Conservation (phyloP, 2,113 vertebrate genomes). For the Anguilla japonica region DNA sequence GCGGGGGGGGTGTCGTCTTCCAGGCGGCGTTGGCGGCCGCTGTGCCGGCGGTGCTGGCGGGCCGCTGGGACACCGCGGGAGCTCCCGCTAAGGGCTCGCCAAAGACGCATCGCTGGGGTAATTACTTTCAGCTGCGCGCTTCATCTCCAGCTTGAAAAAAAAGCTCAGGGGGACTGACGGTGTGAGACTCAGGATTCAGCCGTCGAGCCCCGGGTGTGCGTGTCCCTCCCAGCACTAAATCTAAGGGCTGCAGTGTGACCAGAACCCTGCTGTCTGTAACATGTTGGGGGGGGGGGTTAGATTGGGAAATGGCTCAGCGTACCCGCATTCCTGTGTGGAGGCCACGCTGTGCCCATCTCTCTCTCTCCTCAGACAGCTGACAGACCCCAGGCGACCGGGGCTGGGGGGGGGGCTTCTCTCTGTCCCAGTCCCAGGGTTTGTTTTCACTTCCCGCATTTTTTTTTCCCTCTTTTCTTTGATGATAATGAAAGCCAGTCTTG, state of each 20-base stretch:
- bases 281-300: not conserved
- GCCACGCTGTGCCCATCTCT: constrained; percentile 17
- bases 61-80: constrained; percentile 44
- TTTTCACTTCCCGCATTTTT: constrained; percentile 49
- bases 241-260: not conserved
- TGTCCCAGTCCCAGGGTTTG: constrained; percentile 44
- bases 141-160: constrained; percentile 20
- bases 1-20: not conserved
- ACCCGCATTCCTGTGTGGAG: not conserved
- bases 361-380: constrained; percentile 33
- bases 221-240: not conserved
- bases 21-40: not conserved
- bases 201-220: not conserved
- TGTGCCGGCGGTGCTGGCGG: constrained; percentile 14
- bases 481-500: constrained; percentile 61
- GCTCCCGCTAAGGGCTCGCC: constrained; percentile 56
- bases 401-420: constrained; percentile 36
- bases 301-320: not conserved
- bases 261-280: not conserved
- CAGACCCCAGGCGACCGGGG: constrained; percentile 39
- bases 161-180: not conserved
- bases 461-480: constrained; percentile 46
- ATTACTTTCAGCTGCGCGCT: constrained; percentile 63
- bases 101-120: constrained; percentile 56
- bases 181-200: not conserved